Conservation (phyloP, 2,113 vertebrate species). For the Saccopteryx leptura region DNA sequence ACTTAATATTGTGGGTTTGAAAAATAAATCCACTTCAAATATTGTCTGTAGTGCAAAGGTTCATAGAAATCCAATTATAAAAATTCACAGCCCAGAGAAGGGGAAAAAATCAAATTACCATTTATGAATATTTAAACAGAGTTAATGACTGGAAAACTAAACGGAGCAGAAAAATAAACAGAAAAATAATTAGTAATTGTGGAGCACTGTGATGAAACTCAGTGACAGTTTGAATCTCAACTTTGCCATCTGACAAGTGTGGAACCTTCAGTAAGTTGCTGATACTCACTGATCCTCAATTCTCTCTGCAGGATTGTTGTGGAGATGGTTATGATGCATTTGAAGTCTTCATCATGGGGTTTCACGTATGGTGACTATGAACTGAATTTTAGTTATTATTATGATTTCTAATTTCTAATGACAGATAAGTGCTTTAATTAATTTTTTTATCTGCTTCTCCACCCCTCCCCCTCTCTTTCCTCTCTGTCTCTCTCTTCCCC, state of each 20-base stretch:
- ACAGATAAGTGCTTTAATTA: not conserved
- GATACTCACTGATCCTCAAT: not conserved
- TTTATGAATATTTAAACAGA: slow-evolving; percentile 48
- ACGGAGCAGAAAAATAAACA: not conserved
- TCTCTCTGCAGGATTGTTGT: not conserved
- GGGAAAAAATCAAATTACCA: slow-evolving; percentile 22
- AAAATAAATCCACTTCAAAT: slow-evolving; percentile 67
- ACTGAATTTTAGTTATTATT: not conserved
- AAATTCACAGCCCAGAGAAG: slow-evolving; percentile 52
- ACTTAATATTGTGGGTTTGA: slow-evolving; percentile 33
- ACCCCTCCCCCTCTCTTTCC: too few relatives aligned
- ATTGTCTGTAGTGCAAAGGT: slow-evolving; percentile 8
- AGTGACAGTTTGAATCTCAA: not conserved
- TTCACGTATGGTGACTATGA: not conserved
- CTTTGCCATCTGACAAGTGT: not conserved
- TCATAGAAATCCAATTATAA: slow-evolving; percentile 63
- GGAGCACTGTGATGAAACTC: not conserved
- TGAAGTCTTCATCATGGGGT: not conserved
- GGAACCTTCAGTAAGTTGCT: not conserved
- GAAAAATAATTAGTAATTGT: not conserved
- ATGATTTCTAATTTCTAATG: not conserved
- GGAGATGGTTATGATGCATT: rapidly evolving
- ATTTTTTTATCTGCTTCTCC: too few relatives aligned
- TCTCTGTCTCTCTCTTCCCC: too few relatives aligned
- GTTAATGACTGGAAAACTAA: slow-evolving; percentile 58